Evolutionary conservation across 2,888 invertebrate genomes (phyloP).

Genomic region (Ecliptopera silaceata): DNA sequence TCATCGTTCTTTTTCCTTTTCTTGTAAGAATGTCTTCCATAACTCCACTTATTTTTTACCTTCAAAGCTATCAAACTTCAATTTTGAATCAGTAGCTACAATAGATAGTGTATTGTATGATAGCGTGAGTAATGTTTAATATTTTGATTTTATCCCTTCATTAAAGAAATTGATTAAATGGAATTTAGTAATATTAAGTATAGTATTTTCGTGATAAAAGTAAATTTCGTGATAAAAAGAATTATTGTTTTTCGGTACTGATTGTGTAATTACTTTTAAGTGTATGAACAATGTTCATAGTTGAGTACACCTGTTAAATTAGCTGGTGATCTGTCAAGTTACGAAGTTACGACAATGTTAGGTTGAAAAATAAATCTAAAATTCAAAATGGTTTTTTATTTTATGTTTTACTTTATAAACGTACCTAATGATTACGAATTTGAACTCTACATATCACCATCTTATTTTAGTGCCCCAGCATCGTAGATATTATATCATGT

Average conservation of each 20-base stretch:
- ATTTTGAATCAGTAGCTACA: conserved; percentile 46
- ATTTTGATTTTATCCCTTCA: conserved; percentile 46
- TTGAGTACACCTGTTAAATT: conserved; percentile 78
- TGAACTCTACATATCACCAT: too few relatives aligned
- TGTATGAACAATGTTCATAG: conserved; percentile 82
- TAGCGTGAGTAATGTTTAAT: conserved; percentile 46
- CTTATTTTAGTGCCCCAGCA: too few relatives aligned
- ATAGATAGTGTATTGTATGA: conserved; percentile 40
- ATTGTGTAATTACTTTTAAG: conserved; percentile 77
- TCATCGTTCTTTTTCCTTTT: conserved; percentile 45
- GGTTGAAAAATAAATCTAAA: conserved; percentile 79
- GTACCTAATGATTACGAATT: too few relatives aligned
- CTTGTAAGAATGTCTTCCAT: conserved; percentile 66
- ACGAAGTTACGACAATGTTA: conserved; percentile 79
- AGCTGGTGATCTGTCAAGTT: conserved; percentile 80
- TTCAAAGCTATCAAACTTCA: conserved; percentile 41
- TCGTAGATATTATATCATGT: too few relatives aligned
- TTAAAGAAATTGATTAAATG: conserved; percentile 71
- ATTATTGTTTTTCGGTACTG: conserved; percentile 79
- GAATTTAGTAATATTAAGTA: conserved; percentile 78
- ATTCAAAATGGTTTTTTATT: conserved; percentile 67
- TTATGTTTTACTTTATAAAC: too few relatives aligned
- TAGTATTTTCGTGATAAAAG: conserved; percentile 81
- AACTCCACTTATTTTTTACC: conserved; percentile 45
- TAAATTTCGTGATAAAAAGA: conserved; percentile 80